Conservation (phyloP, 2,113 vertebrate genomes). For the Pachycephala philippinensis region DNA sequence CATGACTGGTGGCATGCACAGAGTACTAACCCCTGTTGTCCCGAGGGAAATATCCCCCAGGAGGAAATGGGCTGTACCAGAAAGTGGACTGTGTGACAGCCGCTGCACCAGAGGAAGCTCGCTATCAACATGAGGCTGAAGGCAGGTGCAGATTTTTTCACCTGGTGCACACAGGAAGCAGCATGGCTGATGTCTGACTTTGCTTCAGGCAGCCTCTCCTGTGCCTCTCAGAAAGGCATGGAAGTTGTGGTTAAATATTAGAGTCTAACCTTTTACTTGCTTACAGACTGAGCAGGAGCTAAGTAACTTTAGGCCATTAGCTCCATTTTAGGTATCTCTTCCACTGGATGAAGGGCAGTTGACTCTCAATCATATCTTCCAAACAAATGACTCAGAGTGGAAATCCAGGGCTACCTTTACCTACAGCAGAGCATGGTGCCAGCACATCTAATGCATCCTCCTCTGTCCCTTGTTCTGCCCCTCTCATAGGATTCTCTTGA, state of each 20-base stretch:
- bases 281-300: background rate
- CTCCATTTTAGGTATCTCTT: background rate
- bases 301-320: background rate
- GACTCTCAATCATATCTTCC: background rate
- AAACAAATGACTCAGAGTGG: background rate
- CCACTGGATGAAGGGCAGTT: background rate
- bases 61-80: background rate
- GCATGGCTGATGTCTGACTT: background rate
- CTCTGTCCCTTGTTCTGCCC: background rate
- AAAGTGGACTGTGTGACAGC: background rate
- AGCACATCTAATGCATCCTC: background rate
- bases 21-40: background rate
- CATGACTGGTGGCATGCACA: rapidly evolving
- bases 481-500: background rate
- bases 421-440: background rate
- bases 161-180: background rate
- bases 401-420: background rate
- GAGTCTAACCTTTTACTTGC: background rate
- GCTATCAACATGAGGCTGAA: background rate
- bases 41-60: background rate
- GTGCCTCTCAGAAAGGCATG: background rate
- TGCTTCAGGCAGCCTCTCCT: background rate
- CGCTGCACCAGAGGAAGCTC: background rate
- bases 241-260: slow-evolving; percentile 11
- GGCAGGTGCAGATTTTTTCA: background rate